Conservation (phyloP, 2,113 vertebrate species). For the Malurus melanocephalus region DNA sequence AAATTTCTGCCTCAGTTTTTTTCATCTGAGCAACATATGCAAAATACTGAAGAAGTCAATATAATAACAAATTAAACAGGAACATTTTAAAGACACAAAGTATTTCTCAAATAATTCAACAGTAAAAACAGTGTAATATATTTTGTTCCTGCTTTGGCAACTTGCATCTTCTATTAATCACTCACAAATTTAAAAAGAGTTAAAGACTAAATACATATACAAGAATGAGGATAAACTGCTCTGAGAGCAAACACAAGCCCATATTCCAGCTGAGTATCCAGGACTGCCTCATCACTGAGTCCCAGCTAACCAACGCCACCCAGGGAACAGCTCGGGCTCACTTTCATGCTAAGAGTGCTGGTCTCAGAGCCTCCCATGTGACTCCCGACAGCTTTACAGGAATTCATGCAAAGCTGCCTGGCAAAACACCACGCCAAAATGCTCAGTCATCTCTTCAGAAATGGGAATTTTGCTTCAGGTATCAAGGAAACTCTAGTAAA, state of each 20-base stretch:
- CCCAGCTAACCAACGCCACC: neutral
- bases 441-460: neutral
- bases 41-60: neutral
- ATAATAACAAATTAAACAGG: neutral
- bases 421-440: neutral
- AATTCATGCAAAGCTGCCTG: neutral
- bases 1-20: neutral
- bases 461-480: neutral
- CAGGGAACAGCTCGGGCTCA: neutral
- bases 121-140: neutral
- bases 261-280: neutral
- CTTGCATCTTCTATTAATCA: neutral
- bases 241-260: neutral
- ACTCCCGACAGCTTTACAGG: neutral
- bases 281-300: neutral
- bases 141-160: neutral
- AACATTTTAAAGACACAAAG: neutral
- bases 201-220: neutral
- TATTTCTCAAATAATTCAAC: neutral
- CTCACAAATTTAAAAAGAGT: neutral
- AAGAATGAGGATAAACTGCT: neutral
- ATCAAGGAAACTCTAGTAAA: neutral
- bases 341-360: neutral
- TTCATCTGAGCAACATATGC: neutral
- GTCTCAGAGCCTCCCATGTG: neutral